Base-by-base conservation (phyloP, 2,113 vertebrate species). In the Leucoraja erinaceus region DNA sequence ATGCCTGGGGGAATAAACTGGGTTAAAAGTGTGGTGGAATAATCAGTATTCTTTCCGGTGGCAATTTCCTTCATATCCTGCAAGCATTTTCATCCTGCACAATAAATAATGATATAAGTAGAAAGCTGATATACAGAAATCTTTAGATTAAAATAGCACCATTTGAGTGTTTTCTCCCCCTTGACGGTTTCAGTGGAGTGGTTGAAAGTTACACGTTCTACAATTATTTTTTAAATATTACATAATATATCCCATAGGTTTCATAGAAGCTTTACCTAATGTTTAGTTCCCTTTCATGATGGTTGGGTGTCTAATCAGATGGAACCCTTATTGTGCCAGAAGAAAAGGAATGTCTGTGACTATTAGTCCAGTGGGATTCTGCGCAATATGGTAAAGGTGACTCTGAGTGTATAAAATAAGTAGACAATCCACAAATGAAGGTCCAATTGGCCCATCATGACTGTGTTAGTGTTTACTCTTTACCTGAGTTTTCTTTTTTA, bases 1-100 rank as follows among this genome's bases (percentile, higher is more conserved):
- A 33, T 14, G 14, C 1, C 1, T 68, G 63, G 31, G n/a, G 86
- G 83, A 8, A 14, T n/a, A 31, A 2, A 66, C 1, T 8, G 5
- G 54, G 22, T 59, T 56, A 22, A 31, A 14, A 31, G 31, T 90
- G 68, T 22, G 63, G 61, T 12, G 10, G 63, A 70, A 70, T 31
- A 63, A 16, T 14, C 16, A 10, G 61, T 70, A 66, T 31, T 90
- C 12, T 66, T 33, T 61, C 8, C 33, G 31, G 31, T 66, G 63
- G 28, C 61, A 22, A 18, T 31, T 66, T 90, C 84, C 63, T 22
- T 38, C 86, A 90, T 20, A 70, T 25, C 18, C 28, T 38, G 31
- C 14, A 31, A 90, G 63, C n/a, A 63, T 90, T 90, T 38, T 22
- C 86, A 84, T 84, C 81, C 18, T 38, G 86, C 86, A 66, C 86